Base-by-base conservation (phyloP, 2,888 invertebrate genomes). In the Limnephilus marmoratus region DNA sequence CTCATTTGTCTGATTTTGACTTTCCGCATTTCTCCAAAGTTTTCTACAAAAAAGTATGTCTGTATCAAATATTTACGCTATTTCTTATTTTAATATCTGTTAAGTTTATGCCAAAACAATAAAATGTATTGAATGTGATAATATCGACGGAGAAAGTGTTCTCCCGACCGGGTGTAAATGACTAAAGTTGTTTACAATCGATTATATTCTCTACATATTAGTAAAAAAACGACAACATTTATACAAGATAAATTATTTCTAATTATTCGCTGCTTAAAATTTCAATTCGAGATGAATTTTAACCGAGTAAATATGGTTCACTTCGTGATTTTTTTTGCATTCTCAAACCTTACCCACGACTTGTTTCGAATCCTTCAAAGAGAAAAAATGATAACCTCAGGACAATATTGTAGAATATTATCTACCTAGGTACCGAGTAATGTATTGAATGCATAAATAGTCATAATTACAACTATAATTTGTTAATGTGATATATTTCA, bases 101-200 rank as follows among this genome's bases (percentile, higher is more conserved):
- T 34, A 81, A 29, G 81, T 90, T 81, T 90, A 9, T 82, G n/a
- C 12, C 68, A 31, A 37, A 88, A 37, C 41, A 80, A 31, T 68
- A 80, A 87, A 53, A 68, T 37, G n/a, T 85, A n/a, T 34, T 83
- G 29, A 34, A 18, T 83, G 29, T 86, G 29, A 41, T 15, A 89
- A 89, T 24, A 81, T 34, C 24, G 15, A 81, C 34, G 88, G 88
- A 82, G 88, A 91, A 91, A 88, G 85, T 90, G 81, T 49, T 86
- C 41, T 90, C 37, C 90, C 80, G 45, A 91, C 92, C 91, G 90
- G 92, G 92, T 81, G 85, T 41, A 90, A 91, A 92, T 80, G 34
- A 81, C n/a, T 82, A 91, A 92, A 89, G 85, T 92, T 92, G 92
- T 92, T 92, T 92, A 92, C 92, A 90, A 92, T 92, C 92, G 92